Evolutionary conservation across 2,113 vertebrate genomes (phyloP).

Genomic region (Malaclemys terrapin): DNA sequence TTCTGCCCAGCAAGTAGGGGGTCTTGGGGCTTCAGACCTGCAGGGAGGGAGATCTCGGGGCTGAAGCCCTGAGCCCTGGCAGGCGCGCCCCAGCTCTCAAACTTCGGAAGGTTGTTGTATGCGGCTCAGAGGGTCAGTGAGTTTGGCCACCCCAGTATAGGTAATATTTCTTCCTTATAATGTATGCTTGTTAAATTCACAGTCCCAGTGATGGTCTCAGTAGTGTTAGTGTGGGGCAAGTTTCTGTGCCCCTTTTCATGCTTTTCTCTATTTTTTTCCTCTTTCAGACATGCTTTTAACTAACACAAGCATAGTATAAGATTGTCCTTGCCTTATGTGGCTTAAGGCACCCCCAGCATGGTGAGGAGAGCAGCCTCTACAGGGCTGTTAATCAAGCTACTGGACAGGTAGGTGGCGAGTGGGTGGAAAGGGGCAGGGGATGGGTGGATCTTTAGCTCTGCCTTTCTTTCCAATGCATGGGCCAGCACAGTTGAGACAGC

Average conservation of each 20-base stretch:
- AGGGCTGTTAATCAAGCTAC: not conserved
- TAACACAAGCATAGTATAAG: not conserved
- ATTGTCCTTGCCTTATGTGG: not conserved
- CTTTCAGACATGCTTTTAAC: not conserved
- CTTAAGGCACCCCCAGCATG: not conserved
- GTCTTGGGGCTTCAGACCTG: too few relatives aligned
- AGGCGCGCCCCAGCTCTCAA: too few relatives aligned
- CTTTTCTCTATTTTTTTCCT: not conserved
- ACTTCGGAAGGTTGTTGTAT: too few relatives aligned
- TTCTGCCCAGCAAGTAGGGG: too few relatives aligned
- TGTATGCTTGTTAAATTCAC: too few relatives aligned
- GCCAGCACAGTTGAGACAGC: not conserved
- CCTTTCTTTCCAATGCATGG: not conserved
- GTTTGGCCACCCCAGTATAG: not conserved
- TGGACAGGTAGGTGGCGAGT: not conserved
- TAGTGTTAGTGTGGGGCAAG: not conserved
- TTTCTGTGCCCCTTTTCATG: not conserved
- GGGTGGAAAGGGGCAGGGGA: not conserved
- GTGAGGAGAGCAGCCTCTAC: not conserved
- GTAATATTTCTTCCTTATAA: not conserved
- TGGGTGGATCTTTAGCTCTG: not conserved
- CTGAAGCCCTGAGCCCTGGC: too few relatives aligned
- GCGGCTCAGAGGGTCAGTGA: too few relatives aligned
- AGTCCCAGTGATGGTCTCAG: not conserved
- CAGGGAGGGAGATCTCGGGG: too few relatives aligned